Conservation (phyloP, 1,140 invertebrate species). For the Linepithema humile region DNA sequence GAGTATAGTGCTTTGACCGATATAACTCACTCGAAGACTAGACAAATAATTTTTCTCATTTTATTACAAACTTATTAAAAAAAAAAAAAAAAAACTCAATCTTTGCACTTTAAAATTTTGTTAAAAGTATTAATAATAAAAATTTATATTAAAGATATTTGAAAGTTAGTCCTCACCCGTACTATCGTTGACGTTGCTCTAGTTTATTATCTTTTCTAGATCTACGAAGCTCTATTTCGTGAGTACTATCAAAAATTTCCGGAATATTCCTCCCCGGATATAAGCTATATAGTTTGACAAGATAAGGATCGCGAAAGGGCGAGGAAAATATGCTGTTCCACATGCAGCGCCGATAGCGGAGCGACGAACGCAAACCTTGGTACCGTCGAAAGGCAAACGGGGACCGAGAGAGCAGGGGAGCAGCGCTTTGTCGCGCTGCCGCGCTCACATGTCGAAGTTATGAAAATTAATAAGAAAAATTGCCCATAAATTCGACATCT, state of each 20-base stretch:
- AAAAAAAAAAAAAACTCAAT: not conserved
- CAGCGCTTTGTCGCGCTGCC: constrained; percentile 74
- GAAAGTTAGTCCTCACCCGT: not conserved
- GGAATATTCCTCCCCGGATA: constrained; percentile 18
- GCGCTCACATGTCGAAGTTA: constrained; percentile 83
- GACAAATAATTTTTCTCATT: not conserved
- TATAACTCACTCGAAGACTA: not conserved
- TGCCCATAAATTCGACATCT: constrained; percentile 81
- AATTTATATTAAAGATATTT: not conserved
- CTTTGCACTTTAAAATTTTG: not conserved
- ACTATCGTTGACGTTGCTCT: not conserved
- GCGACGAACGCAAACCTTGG: not conserved
- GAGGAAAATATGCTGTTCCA: constrained; percentile 34
- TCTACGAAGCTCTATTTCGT: not conserved
- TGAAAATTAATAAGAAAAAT: constrained; percentile 85
- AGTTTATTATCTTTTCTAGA: not conserved
- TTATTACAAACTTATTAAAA: not conserved
- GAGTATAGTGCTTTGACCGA: not conserved
- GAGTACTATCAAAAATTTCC: constrained; percentile 22
- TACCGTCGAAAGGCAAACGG: not conserved
- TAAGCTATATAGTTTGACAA: constrained; percentile 25
- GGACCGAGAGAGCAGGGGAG: not conserved
- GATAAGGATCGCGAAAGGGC: constrained; percentile 26
- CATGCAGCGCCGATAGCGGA: not conserved
- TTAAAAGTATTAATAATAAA: not conserved